Base-by-base conservation (phyloP, 2,888 invertebrate species). In the Dasypogon diadema region DNA sequence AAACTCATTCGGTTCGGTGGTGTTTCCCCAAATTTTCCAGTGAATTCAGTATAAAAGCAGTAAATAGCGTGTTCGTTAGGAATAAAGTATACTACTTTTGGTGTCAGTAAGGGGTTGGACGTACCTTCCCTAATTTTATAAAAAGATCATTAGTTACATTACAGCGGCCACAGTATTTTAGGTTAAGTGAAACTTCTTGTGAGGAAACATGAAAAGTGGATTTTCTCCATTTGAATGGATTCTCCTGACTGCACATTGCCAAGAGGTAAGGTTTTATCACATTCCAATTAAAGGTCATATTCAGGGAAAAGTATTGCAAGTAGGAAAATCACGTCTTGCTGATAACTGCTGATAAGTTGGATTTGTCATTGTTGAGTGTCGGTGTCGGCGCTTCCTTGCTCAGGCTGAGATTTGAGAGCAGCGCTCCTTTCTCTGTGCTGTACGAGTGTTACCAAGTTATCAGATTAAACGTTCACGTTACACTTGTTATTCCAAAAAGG, bases 251-350 rank as follows among this genome's bases (percentile, higher is more conserved):
- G 84, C 81, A 80, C 81, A 83, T 82, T 85, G 85, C 80, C 83
- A 85, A 83, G 85, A 85, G 81, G 85, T 85, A 82, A 84, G 85
- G 84, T 18, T n/a, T n/a, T n/a, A n/a, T n/a, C n/a, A n/a, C n/a
- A n/a, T n/a, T 14, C 14, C 22, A 21, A 12, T n/a, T 16, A 48
- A 14, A 16, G 21, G 5, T 55, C n/a, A 22, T 22, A 18, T 14
- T 18, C 18, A 14, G 14, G 8, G 10, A 22, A 6, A n/a, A n/a
- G n/a, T n/a, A n/a, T n/a, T n/a, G n/a, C n/a, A 22, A 55, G 5
- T 55, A n/a, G 5, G n/a, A 14, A 14, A 4, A 48, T 48, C 10
- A 48, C 42, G 37, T 48, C 12, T 54, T 8, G 21, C 54, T 54
- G 54, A 54, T 54, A 54, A 22, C 54, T 54, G 54, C 21, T 21